Conservation (phyloP, 2,888 invertebrate species). For the Polydrusus pterygomalis region DNA sequence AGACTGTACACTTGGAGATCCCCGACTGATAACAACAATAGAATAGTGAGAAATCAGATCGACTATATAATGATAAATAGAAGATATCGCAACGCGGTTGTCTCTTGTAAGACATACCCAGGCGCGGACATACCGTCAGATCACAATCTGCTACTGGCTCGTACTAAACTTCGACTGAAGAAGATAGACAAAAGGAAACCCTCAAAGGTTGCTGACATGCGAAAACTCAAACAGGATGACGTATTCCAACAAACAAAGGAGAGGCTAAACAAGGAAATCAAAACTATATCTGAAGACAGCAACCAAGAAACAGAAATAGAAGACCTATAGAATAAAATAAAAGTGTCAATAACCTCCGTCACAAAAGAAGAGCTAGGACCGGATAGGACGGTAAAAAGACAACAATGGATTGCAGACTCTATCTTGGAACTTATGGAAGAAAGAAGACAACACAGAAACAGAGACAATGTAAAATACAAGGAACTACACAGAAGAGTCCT, state of each 20-base stretch:
- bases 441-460: slow-evolving; percentile 25
- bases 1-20: slow-evolving; percentile 57
- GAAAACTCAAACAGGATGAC: slow-evolving; percentile 17
- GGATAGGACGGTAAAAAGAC: slow-evolving; percentile 29
- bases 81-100: slow-evolving; percentile 54
- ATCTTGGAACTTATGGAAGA: not conserved
- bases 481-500: slow-evolving; percentile 21
- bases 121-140: slow-evolving; percentile 48
- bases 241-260: slow-evolving; percentile 5
- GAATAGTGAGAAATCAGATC: slow-evolving; percentile 59
- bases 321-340: too few relatives aligned
- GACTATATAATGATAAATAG: slow-evolving; percentile 56
- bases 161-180: too few relatives aligned
- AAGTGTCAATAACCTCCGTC: too few relatives aligned
- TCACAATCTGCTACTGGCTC: too few relatives aligned
- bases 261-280: slow-evolving; percentile 13
- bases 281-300: slow-evolving; percentile 11
- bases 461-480: slow-evolving; percentile 29
- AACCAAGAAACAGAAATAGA: too few relatives aligned
- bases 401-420: slow-evolving; percentile 37
- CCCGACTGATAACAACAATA: slow-evolving; percentile 49
- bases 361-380: too few relatives aligned
- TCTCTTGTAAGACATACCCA: slow-evolving; percentile 52
- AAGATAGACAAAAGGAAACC: not conserved
- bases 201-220: slow-evolving; percentile 4